Conservation (phyloP, 2,888 invertebrate species). For the Halocaridina rubra region DNA sequence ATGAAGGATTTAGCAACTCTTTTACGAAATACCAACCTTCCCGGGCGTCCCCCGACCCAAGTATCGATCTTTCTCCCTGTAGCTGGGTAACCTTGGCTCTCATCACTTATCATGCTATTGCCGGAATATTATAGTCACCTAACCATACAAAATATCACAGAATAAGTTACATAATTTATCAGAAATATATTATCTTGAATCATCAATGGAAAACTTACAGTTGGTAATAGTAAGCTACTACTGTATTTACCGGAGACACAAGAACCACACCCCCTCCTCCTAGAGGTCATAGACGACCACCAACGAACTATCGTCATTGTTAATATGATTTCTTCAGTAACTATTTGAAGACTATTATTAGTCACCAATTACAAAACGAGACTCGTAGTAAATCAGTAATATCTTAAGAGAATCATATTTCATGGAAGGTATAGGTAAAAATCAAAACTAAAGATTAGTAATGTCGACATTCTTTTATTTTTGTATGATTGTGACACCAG, state of each 20-base stretch:
- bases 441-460: too few species aligned
- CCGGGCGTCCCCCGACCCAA: slow-evolving; percentile 34
- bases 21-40: slow-evolving; percentile 37
- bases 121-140: not conserved
- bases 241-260: not conserved
- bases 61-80: slow-evolving; percentile 46
- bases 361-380: too few species aligned
- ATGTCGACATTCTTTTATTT: too few species aligned
- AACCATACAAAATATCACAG: slow-evolving; percentile 19
- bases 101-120: slow-evolving; percentile 40
- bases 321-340: not conserved
- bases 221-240: too few species aligned
- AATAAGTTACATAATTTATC: too few species aligned
- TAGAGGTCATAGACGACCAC: not conserved
- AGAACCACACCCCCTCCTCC: not conserved
- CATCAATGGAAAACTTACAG: too few species aligned
- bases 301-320: not conserved
- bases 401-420: too few species aligned
- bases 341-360: too few species aligned
- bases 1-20: slow-evolving; percentile 45
- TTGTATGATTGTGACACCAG: too few species aligned
- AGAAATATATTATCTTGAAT: too few species aligned
- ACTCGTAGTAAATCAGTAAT: too few species aligned
- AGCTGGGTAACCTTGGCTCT: slow-evolving; percentile 47
- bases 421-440: too few species aligned